Conservation (phyloP, 2,888 invertebrate genomes). For the Neocrepidodera transversa region DNA sequence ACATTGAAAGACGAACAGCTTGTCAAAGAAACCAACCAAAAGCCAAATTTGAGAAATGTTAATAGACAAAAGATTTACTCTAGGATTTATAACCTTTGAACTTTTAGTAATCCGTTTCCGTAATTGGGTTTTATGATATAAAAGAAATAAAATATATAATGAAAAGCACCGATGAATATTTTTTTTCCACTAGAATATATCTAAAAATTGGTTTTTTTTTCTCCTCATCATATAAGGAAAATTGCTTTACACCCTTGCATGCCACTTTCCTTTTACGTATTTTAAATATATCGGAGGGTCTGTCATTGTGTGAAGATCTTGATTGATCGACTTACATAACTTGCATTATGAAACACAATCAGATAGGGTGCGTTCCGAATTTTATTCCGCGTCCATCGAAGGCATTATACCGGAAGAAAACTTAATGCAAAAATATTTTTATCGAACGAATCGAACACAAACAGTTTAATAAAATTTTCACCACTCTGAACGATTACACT, state of each 20-base stretch:
- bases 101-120: not conserved
- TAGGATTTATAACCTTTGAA: not conserved
- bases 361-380: slow-evolving; percentile 22
- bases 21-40: not conserved
- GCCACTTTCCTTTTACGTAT: slow-evolving; percentile 24
- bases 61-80: not conserved
- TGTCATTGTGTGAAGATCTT: slow-evolving; percentile 28
- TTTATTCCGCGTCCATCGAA: no score
- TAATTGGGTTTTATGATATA: no score
- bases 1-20: not conserved
- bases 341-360: slow-evolving; percentile 23
- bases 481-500: no score
- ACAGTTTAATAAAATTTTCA: no score
- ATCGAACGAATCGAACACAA: no score
- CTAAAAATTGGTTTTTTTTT: slow-evolving; percentile 25
- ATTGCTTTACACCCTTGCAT: slow-evolving; percentile 27
- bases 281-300: slow-evolving; percentile 27
- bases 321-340: slow-evolving; percentile 29
- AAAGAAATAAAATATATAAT: no score
- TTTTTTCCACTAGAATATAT: slow-evolving; percentile 10
- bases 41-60: not conserved
- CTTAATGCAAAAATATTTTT: no score
- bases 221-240: slow-evolving; percentile 24
- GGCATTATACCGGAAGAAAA: no score
- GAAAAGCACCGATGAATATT: no score